Conservation (phyloP, 2,113 vertebrate species). For the Hippocampus barbouri region DNA sequence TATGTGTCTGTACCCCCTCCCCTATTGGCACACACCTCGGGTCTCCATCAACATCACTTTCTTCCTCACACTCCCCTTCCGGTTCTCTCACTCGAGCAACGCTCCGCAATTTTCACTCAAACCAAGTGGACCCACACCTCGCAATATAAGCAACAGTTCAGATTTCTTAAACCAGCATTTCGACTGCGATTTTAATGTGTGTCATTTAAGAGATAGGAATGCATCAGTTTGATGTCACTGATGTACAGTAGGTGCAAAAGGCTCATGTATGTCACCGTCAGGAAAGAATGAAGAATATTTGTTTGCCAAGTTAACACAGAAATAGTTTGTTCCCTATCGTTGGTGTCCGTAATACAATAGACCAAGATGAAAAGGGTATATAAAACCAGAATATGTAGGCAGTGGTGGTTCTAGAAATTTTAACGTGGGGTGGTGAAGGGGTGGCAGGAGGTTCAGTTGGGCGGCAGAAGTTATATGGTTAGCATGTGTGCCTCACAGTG, state of each 20-base stretch:
- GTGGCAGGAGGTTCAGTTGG: no score
- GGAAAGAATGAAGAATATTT: background rate
- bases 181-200: background rate
- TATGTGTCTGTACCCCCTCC: constrained; percentile 15
- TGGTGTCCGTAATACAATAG: background rate
- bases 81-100: background rate
- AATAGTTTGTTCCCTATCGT: background rate
- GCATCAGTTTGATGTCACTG: background rate
- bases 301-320: background rate
- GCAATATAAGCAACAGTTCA: background rate
- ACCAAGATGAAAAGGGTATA: no score
- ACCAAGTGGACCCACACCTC: background rate
- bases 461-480: no score
- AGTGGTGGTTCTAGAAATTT: no score
- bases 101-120: background rate
- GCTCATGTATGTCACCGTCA: no score
- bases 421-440: no score
- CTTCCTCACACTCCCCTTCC: constrained; percentile 5
- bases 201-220: background rate
- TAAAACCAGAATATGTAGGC: no score
- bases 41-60: constrained; percentile 24
- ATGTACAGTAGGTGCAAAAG: background rate
- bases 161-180: background rate
- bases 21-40: constrained; percentile 20
- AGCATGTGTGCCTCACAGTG: no score